A percentile compares a stretch with the other conserved stretches of the same genome.
Evolutionary conservation across 1,140 invertebrate species (phyloP).

Genomic region (Brachionus plicatilis): DNA sequence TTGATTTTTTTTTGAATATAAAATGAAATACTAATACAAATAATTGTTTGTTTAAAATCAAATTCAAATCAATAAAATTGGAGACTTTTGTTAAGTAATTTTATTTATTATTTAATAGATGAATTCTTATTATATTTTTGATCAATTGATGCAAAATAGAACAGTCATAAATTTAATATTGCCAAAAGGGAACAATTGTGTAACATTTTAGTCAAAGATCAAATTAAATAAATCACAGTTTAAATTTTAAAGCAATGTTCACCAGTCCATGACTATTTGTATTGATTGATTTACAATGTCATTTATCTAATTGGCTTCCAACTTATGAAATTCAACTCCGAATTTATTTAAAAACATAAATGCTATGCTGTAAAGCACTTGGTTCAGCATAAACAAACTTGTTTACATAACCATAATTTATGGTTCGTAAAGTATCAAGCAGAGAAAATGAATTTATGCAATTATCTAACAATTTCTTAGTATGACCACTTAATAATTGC

Average conservation of each 20-base stretch:
- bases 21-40: too few relatives aligned
- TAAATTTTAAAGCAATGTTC: not conserved
- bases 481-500: not conserved
- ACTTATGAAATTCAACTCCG: not conserved
- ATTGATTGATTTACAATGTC: not conserved
- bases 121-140: too few relatives aligned
- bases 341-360: not conserved
- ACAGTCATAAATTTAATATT: not conserved
- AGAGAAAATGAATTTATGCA: not conserved
- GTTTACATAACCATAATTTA: not conserved
- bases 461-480: not conserved
- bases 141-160: not conserved
- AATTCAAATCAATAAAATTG: too few relatives aligned
- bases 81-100: too few relatives aligned
- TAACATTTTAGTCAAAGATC: not conserved
- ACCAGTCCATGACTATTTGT: not conserved
- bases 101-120: too few relatives aligned
- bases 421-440: not conserved
- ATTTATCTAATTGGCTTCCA: not conserved
- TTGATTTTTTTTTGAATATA: too few relatives aligned
- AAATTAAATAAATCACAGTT: not conserved
- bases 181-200: not conserved
- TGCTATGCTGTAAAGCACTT: not conserved
- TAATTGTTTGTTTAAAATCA: too few relatives aligned
- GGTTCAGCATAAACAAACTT: not conserved